These are phyloP conservation scores for Sinopyrophorus schimmeli DNA, from an alignment of 2,888 invertebrate species.

Conservation along the genomic window DNA sequence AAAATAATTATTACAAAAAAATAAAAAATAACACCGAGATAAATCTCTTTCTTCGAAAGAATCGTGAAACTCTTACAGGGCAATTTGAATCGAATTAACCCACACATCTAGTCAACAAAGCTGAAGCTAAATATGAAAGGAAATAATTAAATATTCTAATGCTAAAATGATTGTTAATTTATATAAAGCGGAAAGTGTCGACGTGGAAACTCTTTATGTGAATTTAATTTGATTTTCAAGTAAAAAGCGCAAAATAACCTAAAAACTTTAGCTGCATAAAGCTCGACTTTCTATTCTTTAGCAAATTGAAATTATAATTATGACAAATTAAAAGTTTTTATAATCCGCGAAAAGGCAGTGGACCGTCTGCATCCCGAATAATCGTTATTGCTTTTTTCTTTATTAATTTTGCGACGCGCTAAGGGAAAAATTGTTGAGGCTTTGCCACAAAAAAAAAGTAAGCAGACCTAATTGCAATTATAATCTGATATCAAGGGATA, in stretches of 20 bases:
- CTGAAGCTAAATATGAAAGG: no score
- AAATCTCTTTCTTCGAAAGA: no score
- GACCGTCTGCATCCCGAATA: constrained; percentile 15
- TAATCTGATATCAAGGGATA: constrained; percentile 28
- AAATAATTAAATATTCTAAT: constrained; percentile 2
- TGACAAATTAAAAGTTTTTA: constrained; percentile 18
- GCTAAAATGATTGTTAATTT: background rate
- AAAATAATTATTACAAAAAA: no score
- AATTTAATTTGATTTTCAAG: constrained; percentile 2
- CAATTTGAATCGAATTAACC: no score
- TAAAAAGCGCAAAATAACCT: constrained; percentile 3
- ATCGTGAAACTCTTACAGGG: no score
- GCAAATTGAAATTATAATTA: constrained; percentile 17
- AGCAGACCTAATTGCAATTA: constrained; percentile 25
- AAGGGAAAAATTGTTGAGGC: constrained; percentile 21
- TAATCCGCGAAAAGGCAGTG: constrained; percentile 11
- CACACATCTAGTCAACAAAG: no score
- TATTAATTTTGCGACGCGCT: constrained; percentile 16
- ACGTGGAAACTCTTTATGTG: background rate
- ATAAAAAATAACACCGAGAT: no score
- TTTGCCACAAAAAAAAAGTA: constrained; percentile 21
- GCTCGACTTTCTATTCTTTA: constrained; percentile 7
- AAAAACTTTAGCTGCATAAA: constrained; percentile 8
- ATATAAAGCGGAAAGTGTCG: background rate
- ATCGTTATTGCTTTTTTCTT: constrained; percentile 16